Evolutionary conservation across 2,888 invertebrate genomes (phyloP).

Genomic region (Gymnoscelis rufifasciata): DNA sequence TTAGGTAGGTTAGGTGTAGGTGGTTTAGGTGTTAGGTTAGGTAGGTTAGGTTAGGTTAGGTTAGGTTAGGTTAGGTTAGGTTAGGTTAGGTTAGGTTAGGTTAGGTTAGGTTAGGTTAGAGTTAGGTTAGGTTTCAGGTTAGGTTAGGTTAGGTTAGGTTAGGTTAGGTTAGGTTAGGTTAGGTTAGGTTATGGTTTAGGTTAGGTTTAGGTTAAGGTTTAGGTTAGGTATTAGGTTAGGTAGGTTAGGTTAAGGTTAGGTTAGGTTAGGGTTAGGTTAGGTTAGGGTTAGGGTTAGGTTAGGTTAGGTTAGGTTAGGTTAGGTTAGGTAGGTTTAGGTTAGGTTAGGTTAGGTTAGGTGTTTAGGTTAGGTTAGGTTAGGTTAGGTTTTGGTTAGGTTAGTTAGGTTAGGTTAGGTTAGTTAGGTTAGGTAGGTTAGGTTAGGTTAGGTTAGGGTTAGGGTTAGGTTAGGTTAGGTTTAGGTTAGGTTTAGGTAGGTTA

Average conservation of each 20-base stretch:
- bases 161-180: conserved; percentile 9
- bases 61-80: conserved; percentile 8
- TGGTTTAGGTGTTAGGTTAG: no score
- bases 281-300: conserved; percentile 19
- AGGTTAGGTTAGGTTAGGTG: conserved; percentile 7
- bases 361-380: conserved; percentile 6
- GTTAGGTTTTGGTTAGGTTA: background rate
- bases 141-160: conserved; percentile 9
- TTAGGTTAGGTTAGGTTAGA: conserved; percentile 5
- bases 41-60: conserved; percentile 27
- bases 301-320: conserved; percentile 9
- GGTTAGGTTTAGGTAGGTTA: conserved; percentile 5
- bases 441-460: conserved; percentile 2
- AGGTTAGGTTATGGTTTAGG: conserved; percentile 5
- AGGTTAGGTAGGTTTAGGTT: conserved; percentile 4
- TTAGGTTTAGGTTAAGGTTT: conserved; percentile 10
- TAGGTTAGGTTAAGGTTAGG: conserved; percentile 5
- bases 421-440: conserved; percentile 6
- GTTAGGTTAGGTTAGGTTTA: conserved; percentile 6
- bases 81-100: conserved; percentile 6
- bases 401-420: conserved; percentile 7
- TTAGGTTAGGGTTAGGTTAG: conserved; percentile 10
- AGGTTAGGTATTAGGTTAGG: conserved; percentile 8
- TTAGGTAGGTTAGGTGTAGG: conserved; percentile 31
- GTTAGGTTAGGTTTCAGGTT: conserved; percentile 12